These are phyloP conservation scores for Cynodonichthys magdalenae DNA, from an alignment of 2,797 vertebrate genomes.

Conservation along the genomic window DNA sequence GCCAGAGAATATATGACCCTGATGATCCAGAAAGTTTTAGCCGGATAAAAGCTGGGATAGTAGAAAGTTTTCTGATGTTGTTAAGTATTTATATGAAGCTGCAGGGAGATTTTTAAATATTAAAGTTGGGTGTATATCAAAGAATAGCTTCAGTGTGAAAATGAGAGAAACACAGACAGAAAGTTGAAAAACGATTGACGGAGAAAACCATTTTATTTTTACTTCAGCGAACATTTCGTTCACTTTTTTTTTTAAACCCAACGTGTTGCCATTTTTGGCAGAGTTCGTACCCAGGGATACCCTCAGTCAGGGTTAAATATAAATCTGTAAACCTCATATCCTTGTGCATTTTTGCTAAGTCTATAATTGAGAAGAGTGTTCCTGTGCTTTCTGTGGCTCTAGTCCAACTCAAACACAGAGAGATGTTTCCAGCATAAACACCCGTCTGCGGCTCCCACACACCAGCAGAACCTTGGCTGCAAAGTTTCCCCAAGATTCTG, in stretches of 20 bases:
- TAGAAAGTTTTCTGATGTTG: slow-evolving; percentile 53
- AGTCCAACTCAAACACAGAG: slow-evolving; percentile 70
- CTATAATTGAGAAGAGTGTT: slow-evolving; percentile 65
- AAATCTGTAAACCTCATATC: slow-evolving; percentile 51
- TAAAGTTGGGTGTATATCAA: slow-evolving; percentile 74
- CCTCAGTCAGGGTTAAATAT: slow-evolving; percentile 58
- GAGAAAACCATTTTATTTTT: slow-evolving; percentile 25
- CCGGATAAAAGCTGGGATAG: slow-evolving; percentile 35
- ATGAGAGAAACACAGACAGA: neutral
- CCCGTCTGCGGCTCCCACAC: slow-evolving; percentile 51
- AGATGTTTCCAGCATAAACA: slow-evolving; percentile 73
- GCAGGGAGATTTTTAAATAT: slow-evolving; percentile 66
- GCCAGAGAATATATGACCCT: no score
- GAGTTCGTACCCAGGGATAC: slow-evolving; percentile 49
- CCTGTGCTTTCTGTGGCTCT: slow-evolving; percentile 61
- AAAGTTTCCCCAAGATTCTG: slow-evolving; percentile 23
- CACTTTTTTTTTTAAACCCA: slow-evolving; percentile 22
- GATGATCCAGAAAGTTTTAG: slow-evolving; percentile 28
- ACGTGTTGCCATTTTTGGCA: slow-evolving; percentile 49
- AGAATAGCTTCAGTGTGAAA: slow-evolving; percentile 63
- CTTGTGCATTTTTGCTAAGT: slow-evolving; percentile 52
- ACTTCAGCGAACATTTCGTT: slow-evolving; percentile 8
- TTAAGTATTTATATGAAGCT: slow-evolving; percentile 71
- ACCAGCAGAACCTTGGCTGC: slow-evolving; percentile 49
- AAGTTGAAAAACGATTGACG: slow-evolving; percentile 3